phyloP scores from a whole-genome alignment of 2,888 invertebrate species.

The Apamea epomidion region DNA sequence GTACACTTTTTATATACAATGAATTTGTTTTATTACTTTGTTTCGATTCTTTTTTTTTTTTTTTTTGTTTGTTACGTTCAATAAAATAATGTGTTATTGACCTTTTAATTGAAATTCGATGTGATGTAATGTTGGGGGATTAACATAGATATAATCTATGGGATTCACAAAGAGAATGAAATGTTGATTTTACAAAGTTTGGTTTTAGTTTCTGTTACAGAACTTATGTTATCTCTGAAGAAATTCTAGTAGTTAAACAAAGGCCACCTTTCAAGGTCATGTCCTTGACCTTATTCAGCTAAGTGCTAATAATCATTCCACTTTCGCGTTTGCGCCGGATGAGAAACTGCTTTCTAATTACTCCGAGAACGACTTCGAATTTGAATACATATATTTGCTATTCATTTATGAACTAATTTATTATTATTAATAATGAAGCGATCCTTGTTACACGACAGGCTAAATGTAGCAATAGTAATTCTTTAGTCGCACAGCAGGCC shows the following conservation, averaged over 20 bases:
- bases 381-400: slow-evolving; percentile 10
- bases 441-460: slow-evolving; percentile 36
- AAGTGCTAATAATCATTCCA: slow-evolving; percentile 47
- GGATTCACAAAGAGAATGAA: slow-evolving; percentile 9
- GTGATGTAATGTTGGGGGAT: neutral
- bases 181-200: slow-evolving; percentile 5
- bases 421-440: slow-evolving; percentile 44
- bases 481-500: slow-evolving; percentile 62
- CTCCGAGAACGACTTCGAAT: slow-evolving; percentile 1
- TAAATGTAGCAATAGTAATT: slow-evolving; percentile 59
- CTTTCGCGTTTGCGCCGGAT: slow-evolving; percentile 21
- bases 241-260: slow-evolving; percentile 13
- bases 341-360: slow-evolving; percentile 35
- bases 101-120: slow-evolving; percentile 9
- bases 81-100: neutral
- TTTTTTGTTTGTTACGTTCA: neutral
- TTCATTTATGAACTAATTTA: slow-evolving; percentile 32
- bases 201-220: slow-evolving; percentile 3
- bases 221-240: slow-evolving; percentile 9
- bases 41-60: slow-evolving; percentile 8
- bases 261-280: slow-evolving; percentile 17
- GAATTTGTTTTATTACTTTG: slow-evolving; percentile 24
- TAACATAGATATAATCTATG: too few relatives aligned
- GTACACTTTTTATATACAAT: neutral
- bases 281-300: slow-evolving; percentile 37